Conservation (phyloP, 2,113 vertebrate genomes). For the Onychorhynchus coronatus region DNA sequence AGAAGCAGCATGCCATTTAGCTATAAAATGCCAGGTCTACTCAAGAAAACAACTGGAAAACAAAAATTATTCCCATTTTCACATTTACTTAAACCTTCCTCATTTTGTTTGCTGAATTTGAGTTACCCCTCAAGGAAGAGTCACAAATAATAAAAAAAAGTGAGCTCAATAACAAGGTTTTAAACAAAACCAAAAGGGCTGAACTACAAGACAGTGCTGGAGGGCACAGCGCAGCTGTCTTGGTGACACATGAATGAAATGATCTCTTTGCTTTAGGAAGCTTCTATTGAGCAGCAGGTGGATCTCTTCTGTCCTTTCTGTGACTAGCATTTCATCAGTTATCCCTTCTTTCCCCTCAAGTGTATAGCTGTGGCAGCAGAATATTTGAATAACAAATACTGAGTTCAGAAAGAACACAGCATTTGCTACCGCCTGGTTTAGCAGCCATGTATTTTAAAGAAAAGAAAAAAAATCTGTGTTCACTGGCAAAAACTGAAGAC, state of each 20-base stretch:
- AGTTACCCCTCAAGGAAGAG: not conserved
- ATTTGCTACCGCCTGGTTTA: not conserved
- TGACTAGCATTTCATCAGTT: not conserved
- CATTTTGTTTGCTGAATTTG: not conserved
- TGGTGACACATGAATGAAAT: not conserved
- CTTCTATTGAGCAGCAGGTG: not conserved
- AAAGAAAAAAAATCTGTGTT: not conserved
- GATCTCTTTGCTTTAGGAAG: not conserved
- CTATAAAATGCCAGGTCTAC: not conserved
- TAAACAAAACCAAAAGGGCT: not conserved
- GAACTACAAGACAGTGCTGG: not conserved
- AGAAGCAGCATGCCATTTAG: not conserved
- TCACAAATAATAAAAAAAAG: not conserved
- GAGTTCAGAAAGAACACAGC: not conserved
- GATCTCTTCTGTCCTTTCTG: not conserved
- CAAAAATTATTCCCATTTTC: not conserved
- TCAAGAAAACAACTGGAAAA: not conserved
- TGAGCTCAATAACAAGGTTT: not conserved
- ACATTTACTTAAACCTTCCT: not conserved
- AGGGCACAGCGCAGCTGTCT: not conserved
- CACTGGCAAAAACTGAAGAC: not conserved
- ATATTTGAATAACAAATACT: not conserved
- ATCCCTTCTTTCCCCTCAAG: not conserved
- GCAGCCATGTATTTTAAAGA: not conserved
- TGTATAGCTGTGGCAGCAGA: not conserved